Evolutionary conservation across 2,113 vertebrate genomes (phyloP).

Genomic region (Fulica atra): DNA sequence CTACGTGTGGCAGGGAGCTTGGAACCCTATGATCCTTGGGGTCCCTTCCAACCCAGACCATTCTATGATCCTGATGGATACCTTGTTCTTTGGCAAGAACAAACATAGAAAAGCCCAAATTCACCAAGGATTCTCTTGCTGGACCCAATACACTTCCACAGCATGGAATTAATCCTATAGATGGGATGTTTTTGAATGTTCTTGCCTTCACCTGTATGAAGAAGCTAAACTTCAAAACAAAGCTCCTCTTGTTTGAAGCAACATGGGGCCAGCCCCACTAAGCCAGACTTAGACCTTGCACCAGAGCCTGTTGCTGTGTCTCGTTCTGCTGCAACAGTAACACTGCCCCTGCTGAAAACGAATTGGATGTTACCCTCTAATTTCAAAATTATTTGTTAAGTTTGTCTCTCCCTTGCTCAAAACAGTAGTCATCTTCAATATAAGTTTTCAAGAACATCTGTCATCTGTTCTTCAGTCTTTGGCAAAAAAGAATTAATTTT

Average conservation of each 20-base stretch:
- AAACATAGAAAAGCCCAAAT: neutral
- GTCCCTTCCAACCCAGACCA: too few species aligned
- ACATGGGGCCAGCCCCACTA: neutral
- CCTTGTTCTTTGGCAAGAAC: neutral
- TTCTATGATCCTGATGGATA: too few species aligned
- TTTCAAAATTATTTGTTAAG: neutral
- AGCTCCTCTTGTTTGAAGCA: neutral
- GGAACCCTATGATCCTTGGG: too few species aligned
- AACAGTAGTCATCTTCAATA: neutral
- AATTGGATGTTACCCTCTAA: neutral
- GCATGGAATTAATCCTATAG: neutral
- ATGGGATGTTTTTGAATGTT: neutral
- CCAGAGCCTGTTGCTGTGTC: neutral
- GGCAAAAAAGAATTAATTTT: neutral
- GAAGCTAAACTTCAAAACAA: too few species aligned
- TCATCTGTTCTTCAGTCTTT: neutral
- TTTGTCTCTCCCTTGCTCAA: neutral
- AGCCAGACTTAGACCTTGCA: neutral
- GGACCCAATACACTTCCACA: fast-evolving
- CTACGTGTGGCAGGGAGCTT: too few species aligned
- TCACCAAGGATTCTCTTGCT: neutral
- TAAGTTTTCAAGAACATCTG: neutral
- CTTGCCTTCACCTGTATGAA: neutral
- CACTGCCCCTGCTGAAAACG: neutral
- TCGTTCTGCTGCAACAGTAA: neutral